Conservation (phyloP, 35 echinoderm and acorn worm species). For the Nesometra sesokonis region DNA sequence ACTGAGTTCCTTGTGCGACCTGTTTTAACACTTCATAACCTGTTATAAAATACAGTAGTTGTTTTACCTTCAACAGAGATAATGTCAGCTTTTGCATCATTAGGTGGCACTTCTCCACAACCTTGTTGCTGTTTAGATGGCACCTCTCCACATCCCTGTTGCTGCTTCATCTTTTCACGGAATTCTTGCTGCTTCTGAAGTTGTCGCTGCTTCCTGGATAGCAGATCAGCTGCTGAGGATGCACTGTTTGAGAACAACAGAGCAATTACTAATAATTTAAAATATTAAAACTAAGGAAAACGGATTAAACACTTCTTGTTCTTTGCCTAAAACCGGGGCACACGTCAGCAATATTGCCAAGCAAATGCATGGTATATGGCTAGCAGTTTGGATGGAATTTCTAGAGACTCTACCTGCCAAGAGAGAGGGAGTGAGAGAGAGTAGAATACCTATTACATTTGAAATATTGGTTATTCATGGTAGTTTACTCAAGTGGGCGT, state of each 20-base stretch:
- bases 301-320: not conserved
- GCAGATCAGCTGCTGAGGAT: slow-evolving; percentile 18
- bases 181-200: slow-evolving; percentile 95
- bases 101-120: too few relatives aligned
- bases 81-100: too few relatives aligned
- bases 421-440: too few relatives aligned
- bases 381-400: not conserved
- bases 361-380: not conserved
- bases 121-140: not conserved
- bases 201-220: slow-evolving; percentile 54
- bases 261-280: not conserved
- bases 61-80: too few relatives aligned
- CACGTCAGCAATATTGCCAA: not conserved
- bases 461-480: too few relatives aligned
- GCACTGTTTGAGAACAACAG: not conserved
- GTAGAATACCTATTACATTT: too few relatives aligned
- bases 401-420: not conserved
- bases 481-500: too few relatives aligned
- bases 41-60: too few relatives aligned
- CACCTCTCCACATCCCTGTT: not conserved
- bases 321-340: not conserved
- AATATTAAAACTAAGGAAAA: not conserved
- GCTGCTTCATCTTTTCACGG: slow-evolving; percentile 67
- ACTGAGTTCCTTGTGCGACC: too few relatives aligned
- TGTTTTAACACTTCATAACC: too few relatives aligned